A percentile compares a stretch with the other conserved stretches of the same genome.
phyloP scores from a whole-genome alignment of 2,888 invertebrate species.

The Dysmachus trigonus region DNA sequence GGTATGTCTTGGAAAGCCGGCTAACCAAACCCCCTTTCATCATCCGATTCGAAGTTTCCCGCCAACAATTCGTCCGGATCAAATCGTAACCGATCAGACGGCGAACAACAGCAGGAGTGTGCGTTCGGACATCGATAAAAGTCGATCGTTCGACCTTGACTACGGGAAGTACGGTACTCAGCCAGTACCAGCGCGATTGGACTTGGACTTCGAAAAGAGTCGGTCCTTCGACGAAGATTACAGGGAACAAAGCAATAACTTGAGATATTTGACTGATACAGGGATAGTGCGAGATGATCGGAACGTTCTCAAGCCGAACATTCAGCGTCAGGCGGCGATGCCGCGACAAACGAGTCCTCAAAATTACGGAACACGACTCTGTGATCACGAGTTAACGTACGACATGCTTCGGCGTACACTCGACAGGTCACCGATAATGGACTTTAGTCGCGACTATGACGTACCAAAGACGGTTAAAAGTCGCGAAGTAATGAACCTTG shows the following conservation, averaged over 20 bases:
- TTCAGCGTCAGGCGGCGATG: slow-evolving; percentile 10
- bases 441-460: slow-evolving; percentile 60
- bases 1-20: slow-evolving; percentile 56
- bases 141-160: slow-evolving; percentile 63
- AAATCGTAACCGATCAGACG: slow-evolving; percentile 47
- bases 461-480: slow-evolving; percentile 56
- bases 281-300: slow-evolving; percentile 38
- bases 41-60: slow-evolving; percentile 54
- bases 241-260: slow-evolving; percentile 57
- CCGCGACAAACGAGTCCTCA: slow-evolving; percentile 60
- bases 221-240: slow-evolving; percentile 64
- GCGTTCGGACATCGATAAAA: slow-evolving; percentile 59
- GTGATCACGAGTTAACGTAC: slow-evolving; percentile 63
- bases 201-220: slow-evolving; percentile 62
- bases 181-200: slow-evolving; percentile 57
- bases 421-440: slow-evolving; percentile 62
- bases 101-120: background rate
- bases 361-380: slow-evolving; percentile 62
- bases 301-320: background rate
- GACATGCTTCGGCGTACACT: slow-evolving; percentile 61
- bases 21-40: slow-evolving; percentile 42
- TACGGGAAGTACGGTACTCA: slow-evolving; percentile 58
- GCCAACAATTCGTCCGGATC: slow-evolving; percentile 57
- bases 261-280: slow-evolving; percentile 56
- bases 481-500: slow-evolving; percentile 61